Evolutionary conservation across 2,888 invertebrate genomes (phyloP).

Genomic region (Liodrosophila aerea): DNA sequence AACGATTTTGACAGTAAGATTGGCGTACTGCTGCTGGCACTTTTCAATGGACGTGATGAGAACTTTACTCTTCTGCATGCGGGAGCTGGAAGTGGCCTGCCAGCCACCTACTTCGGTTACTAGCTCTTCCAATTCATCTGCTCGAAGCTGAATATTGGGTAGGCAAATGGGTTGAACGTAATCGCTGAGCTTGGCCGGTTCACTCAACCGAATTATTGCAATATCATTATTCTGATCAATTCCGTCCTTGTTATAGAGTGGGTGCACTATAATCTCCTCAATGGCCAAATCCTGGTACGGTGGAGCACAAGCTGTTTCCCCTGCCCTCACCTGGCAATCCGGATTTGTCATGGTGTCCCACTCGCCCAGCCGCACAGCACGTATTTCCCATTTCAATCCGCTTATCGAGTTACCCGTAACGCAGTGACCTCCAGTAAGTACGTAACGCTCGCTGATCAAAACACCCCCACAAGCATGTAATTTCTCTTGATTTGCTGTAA

Average conservation of each 20-base stretch:
- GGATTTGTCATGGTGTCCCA: slow-evolving; percentile 69
- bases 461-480: slow-evolving; percentile 67
- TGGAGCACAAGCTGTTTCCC: slow-evolving; percentile 49
- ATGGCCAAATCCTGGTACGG: slow-evolving; percentile 54
- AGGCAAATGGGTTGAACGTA: slow-evolving; percentile 61
- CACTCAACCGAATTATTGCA: slow-evolving; percentile 52
- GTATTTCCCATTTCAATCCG: slow-evolving; percentile 24
- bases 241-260: slow-evolving; percentile 12
- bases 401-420: slow-evolving; percentile 16
- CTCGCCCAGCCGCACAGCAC: slow-evolving; percentile 56
- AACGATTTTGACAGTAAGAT: slow-evolving; percentile 23
- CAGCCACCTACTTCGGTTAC: slow-evolving; percentile 58
- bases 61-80: slow-evolving; percentile 50
- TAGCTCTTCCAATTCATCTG: slow-evolving; percentile 55
- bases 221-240: slow-evolving; percentile 48
- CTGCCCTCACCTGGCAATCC: slow-evolving; percentile 45
- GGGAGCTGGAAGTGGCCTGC: slow-evolving; percentile 45
- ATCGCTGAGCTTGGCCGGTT: slow-evolving; percentile 36
- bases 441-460: slow-evolving; percentile 58
- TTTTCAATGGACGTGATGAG: slow-evolving; percentile 38
- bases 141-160: slow-evolving; percentile 52
- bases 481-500: slow-evolving; percentile 47
- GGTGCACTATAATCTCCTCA: slow-evolving; percentile 45
- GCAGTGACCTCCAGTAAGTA: slow-evolving; percentile 63
- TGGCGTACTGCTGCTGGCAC: slow-evolving; percentile 45